Percentiles rank a stretch among this genome's conserved stretches.
phyloP scores from a whole-genome alignment of 2,797 vertebrate genomes.

The Urocyon cinereoargenteus region DNA sequence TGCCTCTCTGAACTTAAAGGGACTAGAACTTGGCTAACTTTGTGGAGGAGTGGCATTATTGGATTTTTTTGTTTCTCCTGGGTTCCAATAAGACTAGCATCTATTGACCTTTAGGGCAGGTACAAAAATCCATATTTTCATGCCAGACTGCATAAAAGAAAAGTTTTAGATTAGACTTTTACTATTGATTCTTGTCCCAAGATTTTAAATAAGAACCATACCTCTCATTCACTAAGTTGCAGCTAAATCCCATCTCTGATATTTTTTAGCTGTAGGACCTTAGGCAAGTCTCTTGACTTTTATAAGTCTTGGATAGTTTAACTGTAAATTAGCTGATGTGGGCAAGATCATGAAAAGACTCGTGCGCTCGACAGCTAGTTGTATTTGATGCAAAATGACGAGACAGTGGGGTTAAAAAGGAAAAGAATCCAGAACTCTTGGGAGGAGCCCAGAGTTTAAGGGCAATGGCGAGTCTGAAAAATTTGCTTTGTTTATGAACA shows the following conservation, averaged over 20 bases:
- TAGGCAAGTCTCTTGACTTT: neutral
- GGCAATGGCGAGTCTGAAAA: neutral
- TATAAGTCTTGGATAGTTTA: neutral
- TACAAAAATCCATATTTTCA: slow-evolving; percentile 67
- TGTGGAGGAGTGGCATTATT: slow-evolving; percentile 32
- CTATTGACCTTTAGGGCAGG: slow-evolving; percentile 44
- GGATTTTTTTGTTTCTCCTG: slow-evolving; percentile 71
- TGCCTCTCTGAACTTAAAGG: slow-evolving; percentile 35
- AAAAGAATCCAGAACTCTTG: neutral
- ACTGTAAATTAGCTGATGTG: neutral
- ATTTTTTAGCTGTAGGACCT: neutral
- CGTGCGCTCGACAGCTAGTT: neutral
- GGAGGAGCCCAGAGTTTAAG: neutral
- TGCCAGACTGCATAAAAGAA: slow-evolving; percentile 27
- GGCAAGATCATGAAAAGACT: neutral
- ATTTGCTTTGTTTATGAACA: neutral
- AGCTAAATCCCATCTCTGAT: slow-evolving; percentile 21
- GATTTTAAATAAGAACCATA: slow-evolving; percentile 57
- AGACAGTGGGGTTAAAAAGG: neutral
- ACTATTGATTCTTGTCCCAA: slow-evolving; percentile 56
- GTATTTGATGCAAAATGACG: neutral
- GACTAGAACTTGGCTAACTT: slow-evolving; percentile 20
- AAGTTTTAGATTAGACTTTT: slow-evolving; percentile 59
- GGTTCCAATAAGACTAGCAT: slow-evolving; percentile 51
- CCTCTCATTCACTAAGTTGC: neutral